These are phyloP conservation scores for Protonibea diacanthus DNA, from an alignment of 2,797 vertebrate genomes.

Conservation along the genomic window DNA sequence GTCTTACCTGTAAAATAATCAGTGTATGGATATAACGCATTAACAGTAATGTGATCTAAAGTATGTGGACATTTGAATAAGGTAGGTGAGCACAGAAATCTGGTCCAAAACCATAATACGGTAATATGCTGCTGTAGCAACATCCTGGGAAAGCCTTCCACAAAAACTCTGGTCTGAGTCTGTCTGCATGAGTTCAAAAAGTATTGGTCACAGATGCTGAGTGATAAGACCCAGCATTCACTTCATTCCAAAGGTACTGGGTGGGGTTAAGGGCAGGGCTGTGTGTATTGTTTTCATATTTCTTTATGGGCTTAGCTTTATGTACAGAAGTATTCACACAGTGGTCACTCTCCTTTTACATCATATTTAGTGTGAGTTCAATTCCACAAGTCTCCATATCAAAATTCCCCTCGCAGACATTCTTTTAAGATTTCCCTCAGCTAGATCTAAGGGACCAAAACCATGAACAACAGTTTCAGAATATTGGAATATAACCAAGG, in stretches of 20 bases:
- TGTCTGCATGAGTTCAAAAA: neutral
- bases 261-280: neutral
- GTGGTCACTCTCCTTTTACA: too few relatives aligned
- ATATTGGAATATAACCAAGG: neutral
- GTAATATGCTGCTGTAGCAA: neutral
- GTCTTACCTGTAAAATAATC: neutral
- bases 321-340: too few relatives aligned
- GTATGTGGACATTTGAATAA: neutral
- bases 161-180: neutral
- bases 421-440: neutral
- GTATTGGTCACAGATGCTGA: neutral
- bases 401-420: too few relatives aligned
- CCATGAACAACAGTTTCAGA: neutral
- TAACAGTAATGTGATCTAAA: neutral
- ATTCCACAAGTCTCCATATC: too few relatives aligned
- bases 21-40: neutral
- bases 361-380: too few relatives aligned
- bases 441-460: neutral
- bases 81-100: neutral
- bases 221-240: neutral
- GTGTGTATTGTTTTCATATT: neutral
- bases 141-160: neutral
- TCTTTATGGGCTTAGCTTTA: neutral
- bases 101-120: neutral
- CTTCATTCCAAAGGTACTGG: neutral